Evolutionary conservation across 2,888 invertebrate species (phyloP).

Genomic region (Lycia hirtaria): DNA sequence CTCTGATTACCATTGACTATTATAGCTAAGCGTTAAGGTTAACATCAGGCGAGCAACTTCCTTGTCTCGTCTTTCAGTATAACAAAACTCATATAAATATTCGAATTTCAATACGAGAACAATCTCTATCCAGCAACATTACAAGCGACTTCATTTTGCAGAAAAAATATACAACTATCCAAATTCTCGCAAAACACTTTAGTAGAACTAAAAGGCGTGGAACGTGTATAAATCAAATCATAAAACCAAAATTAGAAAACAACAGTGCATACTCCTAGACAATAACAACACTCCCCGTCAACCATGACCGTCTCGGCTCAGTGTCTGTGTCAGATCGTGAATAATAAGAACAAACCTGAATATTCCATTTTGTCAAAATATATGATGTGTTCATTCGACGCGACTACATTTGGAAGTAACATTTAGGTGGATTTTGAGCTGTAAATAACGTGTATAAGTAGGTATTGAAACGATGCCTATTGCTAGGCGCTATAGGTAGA

Average conservation of each 20-base stretch:
- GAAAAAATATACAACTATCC: neutral
- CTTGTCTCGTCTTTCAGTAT: too few species aligned
- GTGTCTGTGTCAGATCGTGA: neutral
- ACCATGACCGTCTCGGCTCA: neutral
- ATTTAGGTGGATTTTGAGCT: neutral
- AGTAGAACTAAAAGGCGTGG: neutral
- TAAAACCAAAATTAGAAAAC: neutral
- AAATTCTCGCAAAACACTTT: neutral
- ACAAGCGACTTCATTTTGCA: too few species aligned
- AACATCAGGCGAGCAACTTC: too few species aligned
- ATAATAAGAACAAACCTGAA: constrained; percentile 2
- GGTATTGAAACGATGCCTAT: neutral
- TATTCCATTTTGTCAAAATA: neutral
- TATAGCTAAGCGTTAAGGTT: too few species aligned
- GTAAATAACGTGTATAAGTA: neutral
- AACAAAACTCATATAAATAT: too few species aligned
- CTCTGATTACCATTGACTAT: too few species aligned
- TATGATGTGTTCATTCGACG: neutral
- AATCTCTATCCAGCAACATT: too few species aligned
- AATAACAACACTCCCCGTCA: neutral
- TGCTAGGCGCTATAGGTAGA: neutral
- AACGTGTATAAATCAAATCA: neutral
- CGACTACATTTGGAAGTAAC: too few species aligned
- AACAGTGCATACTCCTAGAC: neutral
- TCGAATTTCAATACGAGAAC: too few species aligned